These are phyloP conservation scores for Typhlomys cinereus DNA, from an alignment of 2,113 vertebrate species.

Conservation along the genomic window DNA sequence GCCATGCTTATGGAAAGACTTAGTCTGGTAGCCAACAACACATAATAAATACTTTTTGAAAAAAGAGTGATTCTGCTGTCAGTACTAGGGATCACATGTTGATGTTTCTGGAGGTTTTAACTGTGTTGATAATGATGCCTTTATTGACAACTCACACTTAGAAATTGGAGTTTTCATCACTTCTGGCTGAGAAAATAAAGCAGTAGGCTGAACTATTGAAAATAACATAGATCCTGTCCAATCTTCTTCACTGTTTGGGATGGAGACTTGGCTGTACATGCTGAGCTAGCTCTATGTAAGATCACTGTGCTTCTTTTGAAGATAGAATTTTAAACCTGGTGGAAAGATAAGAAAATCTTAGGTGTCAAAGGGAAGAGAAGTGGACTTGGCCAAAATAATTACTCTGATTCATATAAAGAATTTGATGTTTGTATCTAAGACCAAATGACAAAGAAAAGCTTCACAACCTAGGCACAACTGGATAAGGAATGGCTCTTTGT, in stretches of 20 bases:
- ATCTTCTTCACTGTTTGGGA: neutral
- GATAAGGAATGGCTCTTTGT: neutral
- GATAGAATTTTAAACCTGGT: neutral
- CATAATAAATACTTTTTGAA: neutral
- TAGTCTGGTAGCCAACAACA: neutral
- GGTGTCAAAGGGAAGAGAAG: neutral
- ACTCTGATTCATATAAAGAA: neutral
- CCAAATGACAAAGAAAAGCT: neutral
- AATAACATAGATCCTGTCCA: neutral
- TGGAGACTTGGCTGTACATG: neutral
- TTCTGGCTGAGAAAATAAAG: neutral
- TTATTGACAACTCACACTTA: neutral
- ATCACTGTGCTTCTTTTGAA: neutral
- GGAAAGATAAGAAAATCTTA: neutral
- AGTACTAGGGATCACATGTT: neutral
- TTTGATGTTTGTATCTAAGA: neutral
- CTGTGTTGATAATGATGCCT: neutral
- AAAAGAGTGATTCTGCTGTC: neutral
- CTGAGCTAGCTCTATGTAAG: neutral
- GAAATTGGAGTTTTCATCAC: neutral
- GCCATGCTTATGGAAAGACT: neutral
- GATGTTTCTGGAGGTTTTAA: neutral
- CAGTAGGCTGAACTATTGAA: neutral
- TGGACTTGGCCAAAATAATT: neutral
- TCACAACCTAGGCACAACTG: neutral